Evolutionary conservation across 2,888 invertebrate species (phyloP), one percentile per base, ranked within the genome.

Genomic region (Leptothorax acervorum): DNA sequence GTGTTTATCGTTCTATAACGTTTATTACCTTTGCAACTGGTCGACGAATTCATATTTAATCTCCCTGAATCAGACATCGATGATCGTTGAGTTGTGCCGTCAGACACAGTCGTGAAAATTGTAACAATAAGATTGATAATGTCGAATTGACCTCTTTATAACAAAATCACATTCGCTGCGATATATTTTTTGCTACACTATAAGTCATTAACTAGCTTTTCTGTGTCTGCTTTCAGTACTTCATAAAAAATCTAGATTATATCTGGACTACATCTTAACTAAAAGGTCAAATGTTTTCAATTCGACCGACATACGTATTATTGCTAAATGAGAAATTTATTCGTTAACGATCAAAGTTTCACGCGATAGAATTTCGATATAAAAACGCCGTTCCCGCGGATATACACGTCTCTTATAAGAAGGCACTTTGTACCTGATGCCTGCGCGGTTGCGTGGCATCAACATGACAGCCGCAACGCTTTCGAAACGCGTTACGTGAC

Each of bases 401-500:
- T 12, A 53, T 12, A 42, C 12, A 23, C 28, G n/a, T 23, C 15
- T 48, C 23, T 31, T 8, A 8, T 51, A 48, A 71, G 48, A 39
- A 71, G 71, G 71, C 71, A 60, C 35, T 45, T 68, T 48, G 12
- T 57, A 35, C 12, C 18, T 60, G 60, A 79, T 15, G 42, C 9
- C 78, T 15, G 31, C n/a, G 39, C 8, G 68, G 53, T 78, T 78
- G 71, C 57, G 28, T 48, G 71, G 57, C 70, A 70, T 79, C 79
- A 23, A 79, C 79, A 18, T 71, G 60, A 71, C 57, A 57, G 79
- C 45, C 57, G 70, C 57, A 45, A 70, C 79, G 53, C 42, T 79
- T 81, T 81, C 73, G 70, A 81, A 81, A 71, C 60, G 73, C 55
- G 79, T 81, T 81, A 81, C 73, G 79, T 81, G 79, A 81, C 79